Evolutionary conservation across 2,113 vertebrate species (phyloP), one percentile per base, ranked within the genome.

Genomic region (Tychaedon coryphoeus): DNA sequence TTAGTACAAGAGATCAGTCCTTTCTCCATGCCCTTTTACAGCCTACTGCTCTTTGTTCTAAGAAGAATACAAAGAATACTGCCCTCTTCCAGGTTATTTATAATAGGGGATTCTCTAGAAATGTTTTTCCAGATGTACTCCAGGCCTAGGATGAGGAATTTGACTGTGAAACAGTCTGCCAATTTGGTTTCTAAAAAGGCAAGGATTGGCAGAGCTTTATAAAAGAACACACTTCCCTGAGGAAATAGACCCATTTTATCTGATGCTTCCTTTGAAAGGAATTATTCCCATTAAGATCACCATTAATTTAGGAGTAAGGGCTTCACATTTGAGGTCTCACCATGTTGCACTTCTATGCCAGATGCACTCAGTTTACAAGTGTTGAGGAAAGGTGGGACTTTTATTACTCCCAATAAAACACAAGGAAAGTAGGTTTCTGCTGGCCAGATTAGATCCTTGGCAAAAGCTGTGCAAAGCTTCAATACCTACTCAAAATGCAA

Each of bases 151-250:
- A 88, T 79, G 47, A 92, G 38, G 38, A 91, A 82, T 91, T 82
- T 88, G 58, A 54, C 71, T 83, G 47, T 7, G 18, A 80, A 94
- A 95, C 67, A 88, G 10, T 54, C 47, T 61, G 40, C 29, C 62
- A 61, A 29, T 94, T 72, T 57, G 42, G 20, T 94, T 92, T 93
- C 75, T 77, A 86, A 82, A 91, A 91, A 91, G 62, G 70, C 26
- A 66, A 73, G 40, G 48, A 67, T 66, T 38, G 64, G 54, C 50
- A 92, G 38, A 85, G 71, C 50, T 93, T 93, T 90, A 36, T 42
- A 70, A 65, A 81, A 90, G 73, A 75, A 47, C 38, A 58, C 10
- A 5, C 34, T 90, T 91, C 38, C 51, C 56, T 90, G 31, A 77
- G 77, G 66, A 92, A 92, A 60, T 20, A 62, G 24, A 43, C 54